Evolutionary conservation across 2,113 vertebrate species (phyloP), one percentile per base, ranked within the genome.

Genomic region (Spea multiplicata): DNA sequence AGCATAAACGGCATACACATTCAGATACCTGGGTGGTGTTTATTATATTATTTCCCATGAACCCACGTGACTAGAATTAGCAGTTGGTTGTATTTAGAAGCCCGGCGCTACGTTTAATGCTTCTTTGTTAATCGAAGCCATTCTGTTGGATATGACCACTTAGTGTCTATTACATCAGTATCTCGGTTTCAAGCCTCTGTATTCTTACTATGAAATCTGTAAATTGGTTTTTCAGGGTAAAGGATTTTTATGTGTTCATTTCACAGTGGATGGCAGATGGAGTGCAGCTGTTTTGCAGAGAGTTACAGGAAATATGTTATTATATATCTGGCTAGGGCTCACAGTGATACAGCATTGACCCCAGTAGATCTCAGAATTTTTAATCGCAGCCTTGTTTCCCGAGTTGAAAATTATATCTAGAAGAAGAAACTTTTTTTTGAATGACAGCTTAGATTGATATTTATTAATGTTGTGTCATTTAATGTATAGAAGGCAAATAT

Each of bases 231-330:
- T 71, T 45, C 53, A 77, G 10, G 53, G 66, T 14, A 6, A 46
- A 46, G 67, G 62, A 71, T 62, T 65, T 71, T 71, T 71, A 64
- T 71, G 68, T 78, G 76, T 71, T 78, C 30, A 71, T 71, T 71
- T 78, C 69, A 71, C 57, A 69, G 75, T 71, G 53, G 47, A 52
- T 71, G 59, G 76, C 69, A 71, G 59, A 71, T 71, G 59, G 76
- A 78, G 59, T 78, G 52, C 67, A 77, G 75, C 75, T 77, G 67
- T 77, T 77, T 77, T 71, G 8, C 17, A 61, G 75, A 61, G 46
- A 47, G 66, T 76, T 76, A 59, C 53, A 77, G 75, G 53, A 44
- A 71, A 62, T 46, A 61, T 47, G 50, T 77, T 70, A 44, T 77
- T 77, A 44, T 62, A 62, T 44, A 71, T 77, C 55, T 61, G 46